Evolutionary conservation across 2,113 vertebrate genomes (phyloP), one percentile per base, ranked within the genome.

Genomic region (Plestiodon gilberti): DNA sequence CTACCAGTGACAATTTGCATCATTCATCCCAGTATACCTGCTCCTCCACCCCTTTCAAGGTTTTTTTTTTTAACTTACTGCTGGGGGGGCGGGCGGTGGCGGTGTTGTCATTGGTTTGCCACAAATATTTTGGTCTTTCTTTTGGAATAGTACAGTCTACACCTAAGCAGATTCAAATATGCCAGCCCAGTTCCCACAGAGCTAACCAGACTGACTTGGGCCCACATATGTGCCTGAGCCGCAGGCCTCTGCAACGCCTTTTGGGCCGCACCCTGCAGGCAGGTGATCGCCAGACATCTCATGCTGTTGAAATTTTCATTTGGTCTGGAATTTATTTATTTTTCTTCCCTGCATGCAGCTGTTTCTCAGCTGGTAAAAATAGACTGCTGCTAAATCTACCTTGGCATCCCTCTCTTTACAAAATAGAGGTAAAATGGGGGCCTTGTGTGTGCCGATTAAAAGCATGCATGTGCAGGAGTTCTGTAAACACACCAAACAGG

Each of bases 321-420:
- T 88, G 71, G 71, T 40, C 73, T 92, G 52, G 65, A 67, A 3
- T 82, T 90, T 89, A 76, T 88, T 94, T 92, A 83, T 92, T 89
- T 77, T 67, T 89, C 82, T 88, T 78, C 61, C 88, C 84, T 88
- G 89, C 40, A 67, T 82, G 84, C 82, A 92, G 85, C 90, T 92
- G 90, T 94, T 92, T 93, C 77, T 94, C 89, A 90, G 77, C 90
- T 80, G 74, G 86, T 87, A 91, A 92, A 93, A 93, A 90, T 73
- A 91, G 88, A 20, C 11, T 91, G 30, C 69, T 91, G 59, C 35
- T 88, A 40, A 57, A 88, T 83, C 83, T 93, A 0, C 88, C 13
- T 0, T 62, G 87, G 76, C 38, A 38, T 84, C 1, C 84, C 88
- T 89, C 87, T 86, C 88, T 64, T 91, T 89, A 74, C 83, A 86